Evolutionary conservation across 1,140 invertebrate genomes (phyloP).

Genomic region (Grapholita molesta): DNA sequence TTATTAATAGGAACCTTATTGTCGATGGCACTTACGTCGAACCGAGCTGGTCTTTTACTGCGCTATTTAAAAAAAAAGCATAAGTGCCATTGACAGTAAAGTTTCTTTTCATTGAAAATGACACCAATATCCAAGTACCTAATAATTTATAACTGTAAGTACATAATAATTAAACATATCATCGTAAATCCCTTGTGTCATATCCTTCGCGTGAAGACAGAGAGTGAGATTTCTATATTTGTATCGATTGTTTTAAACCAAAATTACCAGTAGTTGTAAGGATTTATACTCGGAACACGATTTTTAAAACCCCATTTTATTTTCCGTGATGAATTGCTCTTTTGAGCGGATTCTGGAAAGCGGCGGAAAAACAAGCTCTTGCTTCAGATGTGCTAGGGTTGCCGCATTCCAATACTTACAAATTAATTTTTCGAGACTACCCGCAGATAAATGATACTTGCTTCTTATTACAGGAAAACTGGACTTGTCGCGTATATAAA

Average conservation of each 20-base stretch:
- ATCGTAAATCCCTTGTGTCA: slow-evolving; percentile 47
- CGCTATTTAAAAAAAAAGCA: too few relatives aligned
- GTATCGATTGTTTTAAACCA: slow-evolving; percentile 27
- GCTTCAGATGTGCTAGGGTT: background rate
- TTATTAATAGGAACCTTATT: too few relatives aligned
- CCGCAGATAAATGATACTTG: too few relatives aligned
- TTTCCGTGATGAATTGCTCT: slow-evolving; percentile 8
- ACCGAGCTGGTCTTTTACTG: too few relatives aligned
- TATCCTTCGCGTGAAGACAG: slow-evolving; percentile 48
- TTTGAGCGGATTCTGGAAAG: background rate
- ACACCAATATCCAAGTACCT: background rate
- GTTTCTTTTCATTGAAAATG: too few relatives aligned
- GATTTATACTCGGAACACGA: background rate
- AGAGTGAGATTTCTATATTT: slow-evolving; percentile 48
- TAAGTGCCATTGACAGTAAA: too few relatives aligned
- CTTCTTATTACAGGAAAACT: too few relatives aligned
- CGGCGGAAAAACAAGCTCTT: background rate
- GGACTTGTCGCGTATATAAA: too few relatives aligned
- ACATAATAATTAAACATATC: slow-evolving; percentile 54
- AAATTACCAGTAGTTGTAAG: slow-evolving; percentile 13
- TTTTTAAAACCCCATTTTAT: background rate
- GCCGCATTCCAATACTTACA: background rate
- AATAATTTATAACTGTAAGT: slow-evolving; percentile 1
- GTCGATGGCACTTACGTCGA: too few relatives aligned
- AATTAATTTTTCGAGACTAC: background rate